Conservation (phyloP, 2,113 vertebrate genomes). For the Nibea albiflora region DNA sequence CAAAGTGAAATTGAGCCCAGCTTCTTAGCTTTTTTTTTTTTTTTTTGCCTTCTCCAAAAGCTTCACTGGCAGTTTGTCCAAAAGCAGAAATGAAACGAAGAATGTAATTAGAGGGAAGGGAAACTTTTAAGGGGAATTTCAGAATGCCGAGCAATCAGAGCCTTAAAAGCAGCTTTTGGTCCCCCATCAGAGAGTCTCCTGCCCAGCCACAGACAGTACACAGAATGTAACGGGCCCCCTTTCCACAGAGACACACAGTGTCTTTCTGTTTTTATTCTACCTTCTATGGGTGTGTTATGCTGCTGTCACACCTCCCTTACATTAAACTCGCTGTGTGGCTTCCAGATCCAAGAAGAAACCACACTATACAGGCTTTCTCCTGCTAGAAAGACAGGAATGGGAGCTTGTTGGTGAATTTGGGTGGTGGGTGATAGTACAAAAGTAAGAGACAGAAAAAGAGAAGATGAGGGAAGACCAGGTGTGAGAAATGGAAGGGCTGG, state of each 20-base stretch:
- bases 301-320: conserved; percentile 70
- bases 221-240: conserved; percentile 47
- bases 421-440: conserved; percentile 34
- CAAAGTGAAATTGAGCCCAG: conserved; percentile 75
- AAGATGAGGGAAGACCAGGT: conserved; percentile 59
- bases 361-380: conserved; percentile 54
- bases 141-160: conserved; percentile 76
- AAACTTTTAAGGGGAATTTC: conserved; percentile 82
- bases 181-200: conserved; percentile 70
- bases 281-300: conserved; percentile 56
- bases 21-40: conserved; percentile 31
- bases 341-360: conserved; percentile 63
- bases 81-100: conserved; percentile 81
- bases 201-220: conserved; percentile 68
- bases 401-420: conserved; percentile 46
- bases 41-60: conserved; percentile 69
- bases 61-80: conserved; percentile 79
- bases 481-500: conserved; percentile 54
- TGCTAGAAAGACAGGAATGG: conserved; percentile 45
- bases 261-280: conserved; percentile 60
- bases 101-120: conserved; percentile 81
- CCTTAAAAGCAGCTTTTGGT: conserved; percentile 74
- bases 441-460: conserved; percentile 46
- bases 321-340: conserved; percentile 59
- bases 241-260: conserved; percentile 48